Evolutionary conservation across 2,888 invertebrate genomes (phyloP).

Genomic region (Himalopsyche kuldschensis): DNA sequence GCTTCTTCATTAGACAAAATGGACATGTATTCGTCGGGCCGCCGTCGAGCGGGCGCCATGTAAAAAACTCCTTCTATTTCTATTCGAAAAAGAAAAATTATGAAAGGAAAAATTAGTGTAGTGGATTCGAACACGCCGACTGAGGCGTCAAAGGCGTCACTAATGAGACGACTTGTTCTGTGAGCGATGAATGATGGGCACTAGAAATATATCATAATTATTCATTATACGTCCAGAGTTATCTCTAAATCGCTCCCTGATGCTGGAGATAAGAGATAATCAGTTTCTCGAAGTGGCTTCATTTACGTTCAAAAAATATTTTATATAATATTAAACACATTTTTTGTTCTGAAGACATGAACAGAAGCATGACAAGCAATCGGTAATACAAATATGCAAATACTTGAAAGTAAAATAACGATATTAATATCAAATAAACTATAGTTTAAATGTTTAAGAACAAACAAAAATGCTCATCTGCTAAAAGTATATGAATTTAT

Average conservation of each 20-base stretch:
- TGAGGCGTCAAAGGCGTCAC: neutral
- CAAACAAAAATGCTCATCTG: no score
- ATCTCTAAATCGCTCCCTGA: neutral
- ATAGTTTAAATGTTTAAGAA: no score
- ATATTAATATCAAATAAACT: no score
- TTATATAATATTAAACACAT: no score
- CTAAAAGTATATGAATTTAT: no score
- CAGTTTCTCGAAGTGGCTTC: no score
- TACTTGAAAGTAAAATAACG: no score
- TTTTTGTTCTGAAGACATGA: no score
- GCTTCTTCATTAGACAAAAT: neutral
- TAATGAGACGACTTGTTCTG: neutral
- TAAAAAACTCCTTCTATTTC: neutral
- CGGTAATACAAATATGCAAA: no score
- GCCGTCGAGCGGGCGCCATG: neutral
- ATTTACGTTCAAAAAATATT: no score
- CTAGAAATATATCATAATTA: neutral
- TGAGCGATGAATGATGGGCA: neutral
- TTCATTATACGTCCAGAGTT: neutral
- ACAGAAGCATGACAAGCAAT: no score
- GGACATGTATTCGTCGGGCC: neutral
- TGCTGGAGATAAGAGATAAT: neutral
- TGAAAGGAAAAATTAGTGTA: neutral
- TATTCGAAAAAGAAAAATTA: neutral
- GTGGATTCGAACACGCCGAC: neutral